A percentile compares a stretch with the other conserved stretches of the same genome.
phyloP scores from a whole-genome alignment of 92 coral and sea anemone species.

The Epizoanthus fatuus region DNA sequence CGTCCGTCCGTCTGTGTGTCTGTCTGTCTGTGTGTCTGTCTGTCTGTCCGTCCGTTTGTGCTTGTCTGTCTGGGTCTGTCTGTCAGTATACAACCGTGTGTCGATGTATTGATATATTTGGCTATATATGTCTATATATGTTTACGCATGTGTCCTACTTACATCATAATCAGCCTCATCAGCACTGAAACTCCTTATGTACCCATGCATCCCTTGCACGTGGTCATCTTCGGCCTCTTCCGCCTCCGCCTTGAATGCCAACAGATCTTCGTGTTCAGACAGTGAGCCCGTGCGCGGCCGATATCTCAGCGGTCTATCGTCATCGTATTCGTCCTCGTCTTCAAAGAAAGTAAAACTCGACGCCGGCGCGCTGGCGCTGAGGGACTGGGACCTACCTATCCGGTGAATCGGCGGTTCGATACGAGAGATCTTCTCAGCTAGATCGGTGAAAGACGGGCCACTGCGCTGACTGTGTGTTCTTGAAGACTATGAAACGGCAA shows the following conservation, averaged over 20 bases:
- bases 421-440: conserved; percentile 95
- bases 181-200: conserved; percentile 71
- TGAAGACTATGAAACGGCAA: conserved; percentile 14
- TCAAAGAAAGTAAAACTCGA: conserved; percentile 73
- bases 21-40: neutral
- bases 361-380: conserved; percentile 79
- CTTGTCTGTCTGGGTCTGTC: neutral
- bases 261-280: conserved; percentile 94
- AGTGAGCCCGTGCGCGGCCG: conserved; percentile 97
- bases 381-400: conserved; percentile 77
- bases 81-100: neutral
- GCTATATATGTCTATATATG: neutral
- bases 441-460: conserved; percentile 88
- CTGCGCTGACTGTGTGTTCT: conserved; percentile 52
- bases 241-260: conserved; percentile 87
- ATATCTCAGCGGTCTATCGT: conserved; percentile 74
- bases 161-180: conserved; percentile 99
- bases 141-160: conserved; percentile 33
- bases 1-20: neutral
- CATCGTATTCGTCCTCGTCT: conserved; percentile 93
- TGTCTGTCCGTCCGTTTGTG: neutral
- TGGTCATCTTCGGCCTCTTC: conserved; percentile 71
- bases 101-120: neutral
- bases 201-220: conserved; percentile 59
- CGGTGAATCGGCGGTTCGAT: conserved; percentile 90